Evolutionary conservation across 2,113 vertebrate genomes (phyloP).

Genomic region (Phylloscopus trochilus): DNA sequence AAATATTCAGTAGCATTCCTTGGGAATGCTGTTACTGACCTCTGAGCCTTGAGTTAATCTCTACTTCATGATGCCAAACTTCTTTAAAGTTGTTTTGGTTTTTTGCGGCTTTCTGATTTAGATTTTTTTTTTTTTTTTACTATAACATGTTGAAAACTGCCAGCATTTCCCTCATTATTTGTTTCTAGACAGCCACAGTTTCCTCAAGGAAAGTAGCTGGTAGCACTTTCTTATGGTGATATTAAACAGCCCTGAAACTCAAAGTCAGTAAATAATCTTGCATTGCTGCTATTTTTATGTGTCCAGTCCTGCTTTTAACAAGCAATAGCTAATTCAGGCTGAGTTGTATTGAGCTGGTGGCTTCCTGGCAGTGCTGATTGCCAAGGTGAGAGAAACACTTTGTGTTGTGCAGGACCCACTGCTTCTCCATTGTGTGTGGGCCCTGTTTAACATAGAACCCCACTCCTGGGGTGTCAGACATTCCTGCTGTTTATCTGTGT

Average conservation of each 20-base stretch:
- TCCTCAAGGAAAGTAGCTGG: neutral
- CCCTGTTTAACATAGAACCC: neutral
- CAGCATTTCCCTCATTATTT: neutral
- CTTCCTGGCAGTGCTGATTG: neutral
- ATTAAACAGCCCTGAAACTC: neutral
- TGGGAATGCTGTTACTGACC: neutral
- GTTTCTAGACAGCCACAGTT: neutral
- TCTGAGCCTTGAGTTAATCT: neutral
- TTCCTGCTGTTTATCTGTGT: neutral
- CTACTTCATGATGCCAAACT: neutral
- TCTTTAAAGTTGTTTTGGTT: neutral
- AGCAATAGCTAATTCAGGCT: neutral
- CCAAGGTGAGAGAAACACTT: neutral
- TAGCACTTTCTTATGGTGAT: neutral
- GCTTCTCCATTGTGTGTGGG: fast-evolving
- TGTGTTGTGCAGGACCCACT: neutral
- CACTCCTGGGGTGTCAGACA: neutral
- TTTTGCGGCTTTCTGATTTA: fast-evolving
- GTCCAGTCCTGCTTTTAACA: neutral
- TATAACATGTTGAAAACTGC: neutral
- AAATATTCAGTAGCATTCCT: neutral
- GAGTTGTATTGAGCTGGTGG: neutral
- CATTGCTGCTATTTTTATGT: neutral
- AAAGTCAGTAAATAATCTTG: neutral
- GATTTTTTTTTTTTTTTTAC: too few relatives aligned